Base-by-base conservation (phyloP, 2,888 invertebrate genomes). In the Chrysopilus asiliformis region DNA sequence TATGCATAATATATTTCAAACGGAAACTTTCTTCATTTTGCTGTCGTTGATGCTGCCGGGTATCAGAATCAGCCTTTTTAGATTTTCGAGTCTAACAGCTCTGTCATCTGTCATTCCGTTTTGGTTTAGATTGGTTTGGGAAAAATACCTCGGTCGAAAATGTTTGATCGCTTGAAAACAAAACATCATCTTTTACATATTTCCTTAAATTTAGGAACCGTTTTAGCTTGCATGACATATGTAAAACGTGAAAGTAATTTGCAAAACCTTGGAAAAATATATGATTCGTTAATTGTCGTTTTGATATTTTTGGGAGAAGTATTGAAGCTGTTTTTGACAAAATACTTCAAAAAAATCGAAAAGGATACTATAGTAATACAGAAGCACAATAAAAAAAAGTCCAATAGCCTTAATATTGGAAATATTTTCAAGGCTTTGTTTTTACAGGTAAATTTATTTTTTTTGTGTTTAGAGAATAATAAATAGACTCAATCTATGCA, bases 141-240 rank as follows among this genome's bases (percentile, higher is more conserved):
- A n/a, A n/a, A n/a, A n/a, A n/a, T n/a, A n/a, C n/a, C n/a, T n/a
- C n/a, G n/a, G n/a, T n/a, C n/a, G n/a, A n/a, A n/a, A n/a, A n/a
- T n/a, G n/a, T n/a, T n/a, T n/a, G n/a, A n/a, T 51, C 55, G 57
- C 30, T 53, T 54, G 34, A 63, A 58, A 44, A 58, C 58, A 28
- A 61, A 61, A 38, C 61, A 63, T 41, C 60, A 61, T 46, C 51
- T 61, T 20, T 56, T 61, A 40, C 59, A 61, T 43, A 47, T 60
- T 10, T 59, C 60, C 13, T 53, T 61, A 13, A 59, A 58, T 33
- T 45, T 61, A 32, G 56, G 54, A n/a, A 56, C 58, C 3, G 53
- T 61, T 22, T 45, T 61, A 10, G 50, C 56, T 18, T 59, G 62
- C 43, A 57, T 62, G 57, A 52, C 58, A 3, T 60, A 62, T 34